Percentiles rank a stretch among this genome's conserved stretches.
phyloP scores from a whole-genome alignment of 2,888 invertebrate genomes.

The Leucophora obtusa region DNA sequence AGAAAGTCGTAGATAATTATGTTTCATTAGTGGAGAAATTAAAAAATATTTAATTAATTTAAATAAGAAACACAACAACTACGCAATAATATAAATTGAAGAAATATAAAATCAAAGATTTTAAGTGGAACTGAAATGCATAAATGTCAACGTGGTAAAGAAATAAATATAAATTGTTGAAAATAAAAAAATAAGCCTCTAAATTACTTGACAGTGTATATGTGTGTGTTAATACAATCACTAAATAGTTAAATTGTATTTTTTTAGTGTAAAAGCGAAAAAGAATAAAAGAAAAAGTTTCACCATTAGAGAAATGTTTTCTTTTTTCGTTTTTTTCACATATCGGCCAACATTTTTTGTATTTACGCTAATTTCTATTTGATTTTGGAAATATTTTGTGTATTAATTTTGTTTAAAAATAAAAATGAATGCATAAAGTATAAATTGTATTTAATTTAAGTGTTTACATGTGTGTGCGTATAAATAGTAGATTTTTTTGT shows the following conservation, averaged over 20 bases:
- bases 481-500: not conserved
- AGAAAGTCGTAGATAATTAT: constrained; percentile 6
- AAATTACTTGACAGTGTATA: constrained; percentile 5
- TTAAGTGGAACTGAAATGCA: not conserved
- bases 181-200: constrained; percentile 12
- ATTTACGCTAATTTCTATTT: not conserved
- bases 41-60: constrained; percentile 22
- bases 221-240: constrained; percentile 1
- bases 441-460: constrained; percentile 9
- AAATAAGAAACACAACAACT: constrained; percentile 7
- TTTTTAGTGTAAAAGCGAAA: not conserved
- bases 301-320: constrained; percentile 21
- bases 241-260: constrained; percentile 11
- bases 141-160: not conserved
- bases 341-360: constrained; percentile 6
- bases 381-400: constrained; percentile 12
- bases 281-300: constrained; percentile 36
- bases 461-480: not conserved
- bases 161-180: not conserved
- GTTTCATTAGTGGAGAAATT: constrained; percentile 12
- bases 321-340: not conserved
- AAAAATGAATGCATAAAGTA: constrained; percentile 29
- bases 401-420: constrained; percentile 12
- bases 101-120: constrained; percentile 10
- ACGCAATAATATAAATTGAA: constrained; percentile 36